These are phyloP conservation scores for Agelas oroides DNA, from an alignment of 37 sponge, comb jelly and placozoan genomes.

Conservation along the genomic window DNA sequence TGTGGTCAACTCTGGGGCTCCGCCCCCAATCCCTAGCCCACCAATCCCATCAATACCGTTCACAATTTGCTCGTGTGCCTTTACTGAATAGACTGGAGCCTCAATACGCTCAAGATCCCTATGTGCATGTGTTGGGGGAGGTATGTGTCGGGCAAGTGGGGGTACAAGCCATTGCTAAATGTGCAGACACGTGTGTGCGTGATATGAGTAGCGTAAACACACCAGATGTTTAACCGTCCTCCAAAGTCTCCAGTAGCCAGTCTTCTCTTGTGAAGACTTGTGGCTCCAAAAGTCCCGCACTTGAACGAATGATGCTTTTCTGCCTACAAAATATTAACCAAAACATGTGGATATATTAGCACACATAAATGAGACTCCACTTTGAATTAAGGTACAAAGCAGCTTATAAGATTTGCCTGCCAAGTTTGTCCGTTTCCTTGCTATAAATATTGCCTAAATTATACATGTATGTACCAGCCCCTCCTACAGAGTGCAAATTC, in stretches of 20 bases:
- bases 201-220: neutral
- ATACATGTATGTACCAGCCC: too few species aligned
- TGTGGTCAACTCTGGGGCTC: conserved; percentile 98
- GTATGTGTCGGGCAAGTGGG: too few species aligned
- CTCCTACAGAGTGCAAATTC: neutral
- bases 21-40: conserved; percentile 98
- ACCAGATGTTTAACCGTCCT: conserved; percentile 95
- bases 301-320: conserved; percentile 91
- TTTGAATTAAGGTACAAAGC: too few species aligned
- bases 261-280: conserved; percentile 89
- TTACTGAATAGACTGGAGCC: conserved; percentile 89
- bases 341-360: too few species aligned
- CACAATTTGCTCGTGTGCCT: conserved; percentile 87
- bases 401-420: too few species aligned
- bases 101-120: conserved; percentile 90
- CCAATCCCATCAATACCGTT: conserved; percentile 96
- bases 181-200: neutral
- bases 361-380: too few species aligned
- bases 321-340: conserved; percentile 58
- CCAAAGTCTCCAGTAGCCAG: conserved; percentile 96
- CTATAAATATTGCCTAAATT: too few species aligned
- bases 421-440: too few species aligned
- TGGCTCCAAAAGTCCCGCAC: conserved; percentile 97
- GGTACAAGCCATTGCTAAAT: too few species aligned
- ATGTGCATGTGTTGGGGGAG: neutral